These are phyloP conservation scores for Gerosis bhagava DNA, from an alignment of 2,888 invertebrate species.

Conservation along the genomic window DNA sequence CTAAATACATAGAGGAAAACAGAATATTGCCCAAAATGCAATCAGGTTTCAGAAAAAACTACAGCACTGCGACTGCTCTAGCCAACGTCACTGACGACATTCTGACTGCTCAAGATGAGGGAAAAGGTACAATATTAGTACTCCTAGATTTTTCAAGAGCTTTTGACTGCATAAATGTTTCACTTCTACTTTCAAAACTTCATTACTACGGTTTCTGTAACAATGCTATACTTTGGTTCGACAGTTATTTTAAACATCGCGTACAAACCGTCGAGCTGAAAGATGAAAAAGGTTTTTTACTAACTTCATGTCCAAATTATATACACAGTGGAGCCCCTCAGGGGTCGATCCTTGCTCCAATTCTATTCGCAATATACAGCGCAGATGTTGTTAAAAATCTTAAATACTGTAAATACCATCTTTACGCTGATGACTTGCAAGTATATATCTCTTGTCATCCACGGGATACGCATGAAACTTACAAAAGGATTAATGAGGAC, in stretches of 20 bases:
- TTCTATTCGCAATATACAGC: too few species aligned
- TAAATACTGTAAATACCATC: background rate
- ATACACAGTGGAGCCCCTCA: background rate
- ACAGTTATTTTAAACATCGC: background rate
- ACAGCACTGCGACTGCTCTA: slow-evolving; percentile 39
- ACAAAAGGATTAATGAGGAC: background rate
- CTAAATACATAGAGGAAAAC: slow-evolving; percentile 27
- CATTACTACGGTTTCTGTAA: slow-evolving; percentile 25
- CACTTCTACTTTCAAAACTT: slow-evolving; percentile 28
- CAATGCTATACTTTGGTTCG: background rate
- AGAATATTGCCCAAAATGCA: slow-evolving; percentile 35
- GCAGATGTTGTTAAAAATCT: background rate
- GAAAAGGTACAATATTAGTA: slow-evolving; percentile 15
- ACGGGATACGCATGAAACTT: background rate
- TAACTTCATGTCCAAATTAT: background rate
- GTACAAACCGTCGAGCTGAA: background rate
- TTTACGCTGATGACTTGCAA: slow-evolving; percentile 6
- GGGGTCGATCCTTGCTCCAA: background rate
- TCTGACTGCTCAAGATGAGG: slow-evolving; percentile 31
- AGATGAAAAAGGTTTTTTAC: background rate
- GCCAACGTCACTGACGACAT: slow-evolving; percentile 37
- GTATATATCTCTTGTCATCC: background rate
- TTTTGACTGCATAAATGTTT: slow-evolving; percentile 29
- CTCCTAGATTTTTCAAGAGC: slow-evolving; percentile 24
- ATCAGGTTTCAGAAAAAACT: slow-evolving; percentile 36